Evolutionary conservation across 1,140 invertebrate genomes (phyloP), one percentile per base, ranked within the genome.

Genomic region (Atta cephalotes): DNA sequence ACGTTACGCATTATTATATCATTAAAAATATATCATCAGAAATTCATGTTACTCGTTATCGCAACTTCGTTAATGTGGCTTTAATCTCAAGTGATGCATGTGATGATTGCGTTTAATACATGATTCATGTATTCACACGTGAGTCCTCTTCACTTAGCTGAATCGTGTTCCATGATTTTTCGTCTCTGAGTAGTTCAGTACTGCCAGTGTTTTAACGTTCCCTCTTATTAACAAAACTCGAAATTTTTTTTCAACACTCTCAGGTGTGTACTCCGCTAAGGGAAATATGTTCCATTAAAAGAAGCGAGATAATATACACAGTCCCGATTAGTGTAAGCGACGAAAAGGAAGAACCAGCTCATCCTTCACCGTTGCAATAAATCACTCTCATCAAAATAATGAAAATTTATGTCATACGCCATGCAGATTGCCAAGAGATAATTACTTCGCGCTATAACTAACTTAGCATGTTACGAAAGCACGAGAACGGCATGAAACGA

Each of bases 191-290:
- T 87, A 86, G 71, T 58, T 58, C 16, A 14, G 72, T 53, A 71
- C 62, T 63, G 56, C 35, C 74, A 63, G 63, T 85, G 80, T 89
- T 87, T 90, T 87, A 90, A 77, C 85, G 87, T 90, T 90, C 88
- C 68, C 80, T 80, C 76, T 90, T 80, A 90, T 90, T 90, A 90
- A 49, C 60, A 81, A 31, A 39, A 51, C 35, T 53, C 66, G 21
- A 58, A 63, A 91, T 80, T 87, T 91, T 91, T 91, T 87, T 85
- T 89, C 81, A 76, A 56, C 89, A 68, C 72, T 91, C 80, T 74
- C 39, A 21, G 3, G 31, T 28, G 62, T 21, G 39, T 21, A 39
- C 4, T 21, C 3, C 60, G 82, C n/a, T 53, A 78, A 68, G 28
- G 25, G 12, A 68, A 86, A 80, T 66, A 74, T 63, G 31, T 60